A percentile compares a stretch with the other conserved stretches of the same genome.
Evolutionary conservation across 2,113 vertebrate species (phyloP).

Genomic region (Phaethon lepturus): DNA sequence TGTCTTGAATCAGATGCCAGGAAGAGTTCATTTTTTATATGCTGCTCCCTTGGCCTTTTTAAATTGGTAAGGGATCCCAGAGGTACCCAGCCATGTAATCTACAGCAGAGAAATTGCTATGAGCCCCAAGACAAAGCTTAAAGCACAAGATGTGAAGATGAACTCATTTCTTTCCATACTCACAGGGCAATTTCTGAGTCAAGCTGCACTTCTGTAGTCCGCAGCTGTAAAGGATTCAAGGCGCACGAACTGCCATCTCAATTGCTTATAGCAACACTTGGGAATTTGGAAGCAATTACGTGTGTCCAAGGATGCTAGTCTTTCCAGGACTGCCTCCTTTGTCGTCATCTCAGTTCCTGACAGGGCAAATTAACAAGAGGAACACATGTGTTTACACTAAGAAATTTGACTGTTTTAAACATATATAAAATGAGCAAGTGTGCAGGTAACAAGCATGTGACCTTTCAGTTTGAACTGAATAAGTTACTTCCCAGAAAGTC

Average conservation of each 20-base stretch:
- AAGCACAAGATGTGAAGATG: constrained; percentile 25
- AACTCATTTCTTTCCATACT: constrained; percentile 18
- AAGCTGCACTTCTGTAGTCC: neutral
- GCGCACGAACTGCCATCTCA: neutral
- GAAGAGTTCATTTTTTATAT: constrained; percentile 17
- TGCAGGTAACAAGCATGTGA: neutral
- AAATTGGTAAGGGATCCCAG: constrained; percentile 45
- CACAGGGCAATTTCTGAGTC: constrained; percentile 11
- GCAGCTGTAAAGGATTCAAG: neutral
- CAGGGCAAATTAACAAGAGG: neutral
- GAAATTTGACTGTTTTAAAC: neutral
- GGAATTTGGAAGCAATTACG: neutral
- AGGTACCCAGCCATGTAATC: constrained; percentile 28
- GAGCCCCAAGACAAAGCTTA: constrained; percentile 40
- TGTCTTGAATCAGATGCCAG: constrained; percentile 9
- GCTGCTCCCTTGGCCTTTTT: constrained; percentile 41
- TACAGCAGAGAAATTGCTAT: constrained; percentile 14
- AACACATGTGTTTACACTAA: neutral
- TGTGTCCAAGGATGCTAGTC: neutral
- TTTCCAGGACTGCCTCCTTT: neutral
- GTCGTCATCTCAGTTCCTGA: neutral
- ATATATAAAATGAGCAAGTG: neutral
- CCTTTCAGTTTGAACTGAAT: neutral
- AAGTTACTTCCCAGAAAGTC: neutral
- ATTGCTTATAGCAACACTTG: neutral